Evolutionary conservation across 1,140 invertebrate genomes (phyloP), one percentile per base, ranked within the genome.

Genomic region (Hylyphantes graminicola): DNA sequence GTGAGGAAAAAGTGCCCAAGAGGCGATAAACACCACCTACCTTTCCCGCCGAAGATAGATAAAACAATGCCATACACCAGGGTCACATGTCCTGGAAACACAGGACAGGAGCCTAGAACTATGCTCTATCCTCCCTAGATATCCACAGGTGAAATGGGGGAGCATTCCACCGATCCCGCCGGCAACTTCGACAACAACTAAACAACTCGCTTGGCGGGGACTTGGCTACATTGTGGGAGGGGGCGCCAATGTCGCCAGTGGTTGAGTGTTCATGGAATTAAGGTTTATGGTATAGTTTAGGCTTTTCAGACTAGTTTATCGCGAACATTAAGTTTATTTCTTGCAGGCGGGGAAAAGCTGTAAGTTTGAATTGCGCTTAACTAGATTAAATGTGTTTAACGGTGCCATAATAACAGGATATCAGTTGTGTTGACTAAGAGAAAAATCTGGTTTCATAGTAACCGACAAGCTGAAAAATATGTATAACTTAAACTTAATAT

Each of bases 31-130:
- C 19, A 48, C 21, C 15, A 78, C 74, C 74, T 65, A 86, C 85
- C 85, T 86, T 86, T 64, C 85, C 85, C 19, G 85, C 85, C 13
- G 85, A 86, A 55, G 85, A 86, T 15, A 86, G 78, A 72, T 86
- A 86, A 55, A 86, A 86, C 57, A 86, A 73, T 76, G 85, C 85
- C 85, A 86, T 86, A 75, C 80, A 82, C 80, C 48, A 65, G 80
- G 65, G 57, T 75, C 80, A 82, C 80, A 82, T 82, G 80, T 74
- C 80, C 80, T 82, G 68, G 72, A 53, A 51, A 55, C 19, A 50
- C 80, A 82, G 80, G 80, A 82, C 80, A 72, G 64, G 51, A 82
- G 15, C 15, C 15, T 5, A 72, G 55, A 57, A 70, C 55, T 57
- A 59, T 48, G 17, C 73, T 61, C 65, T 81, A 51, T n/a, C 68